phyloP scores from a whole-genome alignment of 2,113 vertebrate genomes.

The Nannospalax galili region DNA sequence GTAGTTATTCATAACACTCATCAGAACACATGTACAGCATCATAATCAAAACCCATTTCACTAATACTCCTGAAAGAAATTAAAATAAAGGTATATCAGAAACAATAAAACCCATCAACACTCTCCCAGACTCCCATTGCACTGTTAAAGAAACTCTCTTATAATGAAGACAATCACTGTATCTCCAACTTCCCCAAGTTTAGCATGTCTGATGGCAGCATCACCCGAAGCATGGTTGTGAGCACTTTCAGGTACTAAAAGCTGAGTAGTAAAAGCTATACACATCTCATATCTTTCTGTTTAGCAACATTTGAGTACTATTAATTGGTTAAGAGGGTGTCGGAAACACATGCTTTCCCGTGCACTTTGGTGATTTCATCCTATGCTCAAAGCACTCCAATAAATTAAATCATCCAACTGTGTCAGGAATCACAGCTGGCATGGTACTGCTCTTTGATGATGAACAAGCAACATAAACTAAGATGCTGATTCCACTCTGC shows the following conservation, averaged over 20 bases:
- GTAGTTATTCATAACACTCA: neutral
- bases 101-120: neutral
- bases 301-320: neutral
- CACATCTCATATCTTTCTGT: neutral
- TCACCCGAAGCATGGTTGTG: neutral
- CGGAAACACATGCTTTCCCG: constrained; percentile 36
- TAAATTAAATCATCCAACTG: constrained; percentile 68
- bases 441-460: constrained; percentile 13
- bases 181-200: neutral
- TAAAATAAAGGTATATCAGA: neutral
- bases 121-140: neutral
- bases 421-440: constrained; percentile 45
- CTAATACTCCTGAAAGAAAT: neutral
- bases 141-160: neutral
- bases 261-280: neutral
- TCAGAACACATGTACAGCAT: neutral
- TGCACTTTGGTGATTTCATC: constrained; percentile 57
- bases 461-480: constrained; percentile 45
- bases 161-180: neutral
- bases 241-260: neutral
- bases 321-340: constrained; percentile 45
- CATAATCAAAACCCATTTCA: neutral
- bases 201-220: neutral
- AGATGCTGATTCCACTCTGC: neutral
- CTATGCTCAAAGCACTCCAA: constrained; percentile 44